Percentiles rank a stretch among this genome's conserved stretches.
Conservation (phyloP, 2,797 vertebrate species). For the Pteropus rufus region DNA sequence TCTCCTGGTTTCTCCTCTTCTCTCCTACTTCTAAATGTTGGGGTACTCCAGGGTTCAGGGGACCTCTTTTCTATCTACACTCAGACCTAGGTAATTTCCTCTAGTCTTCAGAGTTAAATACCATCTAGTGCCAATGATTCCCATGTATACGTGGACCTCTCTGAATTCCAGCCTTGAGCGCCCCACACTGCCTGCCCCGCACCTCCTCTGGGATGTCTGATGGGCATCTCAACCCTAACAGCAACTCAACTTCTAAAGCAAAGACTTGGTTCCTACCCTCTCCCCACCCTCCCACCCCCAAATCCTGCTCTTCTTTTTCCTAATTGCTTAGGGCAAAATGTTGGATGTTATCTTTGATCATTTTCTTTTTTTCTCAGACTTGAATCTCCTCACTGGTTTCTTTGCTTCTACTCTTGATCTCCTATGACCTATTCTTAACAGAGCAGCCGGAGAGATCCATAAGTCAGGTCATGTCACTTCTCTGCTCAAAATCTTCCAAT, state of each 20-base stretch:
- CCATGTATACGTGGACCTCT: background rate
- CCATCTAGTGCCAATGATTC: background rate
- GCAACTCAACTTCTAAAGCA: background rate
- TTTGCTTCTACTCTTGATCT: background rate
- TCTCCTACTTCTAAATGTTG: background rate
- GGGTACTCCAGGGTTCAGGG: background rate
- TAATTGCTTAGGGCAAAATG: background rate
- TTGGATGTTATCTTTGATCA: background rate
- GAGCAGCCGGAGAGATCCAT: background rate
- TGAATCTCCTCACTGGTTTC: background rate
- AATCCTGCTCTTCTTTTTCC: background rate
- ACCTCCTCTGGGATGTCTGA: background rate
- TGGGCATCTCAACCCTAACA: background rate
- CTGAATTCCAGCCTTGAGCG: background rate
- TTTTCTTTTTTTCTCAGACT: background rate
- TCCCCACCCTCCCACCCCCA: background rate
- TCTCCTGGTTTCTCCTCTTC: background rate
- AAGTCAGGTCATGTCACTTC: background rate
- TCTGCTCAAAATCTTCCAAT: background rate
- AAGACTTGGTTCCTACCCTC: background rate
- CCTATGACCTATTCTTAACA: background rate
- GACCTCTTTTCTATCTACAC: background rate
- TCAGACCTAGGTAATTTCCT: background rate
- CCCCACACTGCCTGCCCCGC: background rate
- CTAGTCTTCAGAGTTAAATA: background rate